Evolutionary conservation across 2,113 vertebrate genomes (phyloP).

Genomic region (Kobus ellipsiprymnus): DNA sequence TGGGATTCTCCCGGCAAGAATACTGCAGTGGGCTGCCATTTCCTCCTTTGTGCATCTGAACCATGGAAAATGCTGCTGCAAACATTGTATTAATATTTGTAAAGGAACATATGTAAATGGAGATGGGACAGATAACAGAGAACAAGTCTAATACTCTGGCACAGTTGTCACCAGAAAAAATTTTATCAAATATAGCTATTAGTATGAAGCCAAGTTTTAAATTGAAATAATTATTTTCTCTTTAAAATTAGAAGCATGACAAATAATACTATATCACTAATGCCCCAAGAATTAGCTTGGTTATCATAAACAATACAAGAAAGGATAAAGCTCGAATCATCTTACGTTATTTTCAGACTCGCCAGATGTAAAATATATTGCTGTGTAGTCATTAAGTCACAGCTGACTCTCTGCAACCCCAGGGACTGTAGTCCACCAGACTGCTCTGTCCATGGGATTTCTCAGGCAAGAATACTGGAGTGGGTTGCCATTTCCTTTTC

Average conservation of each 20-base stretch:
- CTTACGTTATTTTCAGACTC: background rate
- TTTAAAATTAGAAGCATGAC: background rate
- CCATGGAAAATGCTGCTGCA: no score
- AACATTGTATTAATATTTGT: background rate
- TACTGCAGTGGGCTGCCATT: no score
- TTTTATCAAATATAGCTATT: background rate
- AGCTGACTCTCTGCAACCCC: background rate
- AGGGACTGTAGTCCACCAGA: background rate
- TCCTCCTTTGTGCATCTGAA: background rate
- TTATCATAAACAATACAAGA: background rate
- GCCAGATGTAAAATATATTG: background rate
- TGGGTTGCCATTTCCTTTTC: background rate
- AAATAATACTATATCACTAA: background rate
- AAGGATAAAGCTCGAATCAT: background rate
- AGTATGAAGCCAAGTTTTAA: background rate
- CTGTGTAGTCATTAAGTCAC: background rate
- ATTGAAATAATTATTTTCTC: background rate
- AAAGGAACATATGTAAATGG: background rate
- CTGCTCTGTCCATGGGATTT: background rate
- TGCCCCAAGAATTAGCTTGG: background rate
- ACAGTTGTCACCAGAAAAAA: background rate
- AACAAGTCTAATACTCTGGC: background rate
- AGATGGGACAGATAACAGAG: background rate
- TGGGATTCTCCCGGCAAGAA: no score
- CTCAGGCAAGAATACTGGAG: background rate